Conservation (phyloP, 2,797 vertebrate species). For the Hypotaenidia philippensis region DNA sequence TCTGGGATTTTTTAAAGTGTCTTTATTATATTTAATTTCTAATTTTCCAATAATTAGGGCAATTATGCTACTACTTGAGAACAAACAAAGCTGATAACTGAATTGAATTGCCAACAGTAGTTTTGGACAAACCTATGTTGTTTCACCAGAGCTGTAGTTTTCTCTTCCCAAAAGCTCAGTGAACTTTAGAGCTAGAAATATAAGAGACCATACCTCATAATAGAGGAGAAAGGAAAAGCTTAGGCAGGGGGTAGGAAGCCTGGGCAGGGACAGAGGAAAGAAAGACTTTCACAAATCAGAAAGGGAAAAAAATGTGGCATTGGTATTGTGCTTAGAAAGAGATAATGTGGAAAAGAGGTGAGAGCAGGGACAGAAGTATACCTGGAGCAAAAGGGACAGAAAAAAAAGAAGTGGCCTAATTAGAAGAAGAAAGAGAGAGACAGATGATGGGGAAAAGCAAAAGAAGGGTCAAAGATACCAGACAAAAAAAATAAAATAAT, state of each 20-base stretch:
- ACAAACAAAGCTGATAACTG: conserved; percentile 19
- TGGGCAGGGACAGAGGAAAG: conserved; percentile 80
- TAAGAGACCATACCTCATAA: conserved; percentile 76
- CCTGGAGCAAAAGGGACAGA: conserved; percentile 73
- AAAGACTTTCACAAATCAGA: conserved; percentile 81
- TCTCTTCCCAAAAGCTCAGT: conserved; percentile 72
- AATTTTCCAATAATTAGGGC: background rate
- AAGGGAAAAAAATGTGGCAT: conserved; percentile 59
- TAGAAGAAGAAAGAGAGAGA: conserved; percentile 69
- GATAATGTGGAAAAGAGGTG: conserved; percentile 72
- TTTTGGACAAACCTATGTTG: conserved; percentile 76
- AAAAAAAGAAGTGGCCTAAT: conserved; percentile 76
- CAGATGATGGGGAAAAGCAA: conserved; percentile 24
- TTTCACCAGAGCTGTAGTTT: conserved; percentile 74
- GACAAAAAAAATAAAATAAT: conserved; percentile 25
- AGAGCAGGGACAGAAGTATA: conserved; percentile 72
- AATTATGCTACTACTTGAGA: conserved; percentile 43
- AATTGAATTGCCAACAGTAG: conserved; percentile 53
- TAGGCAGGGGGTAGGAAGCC: conserved; percentile 81
- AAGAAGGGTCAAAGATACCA: conserved; percentile 61
- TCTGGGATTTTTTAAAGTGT: background rate
- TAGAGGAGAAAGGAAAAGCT: conserved; percentile 80
- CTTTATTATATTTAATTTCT: conserved; percentile 33
- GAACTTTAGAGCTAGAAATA: conserved; percentile 81
- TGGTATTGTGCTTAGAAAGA: conserved; percentile 79